Base-by-base conservation (phyloP, 2,888 invertebrate genomes). In the Ornithoptera alexandrae region DNA sequence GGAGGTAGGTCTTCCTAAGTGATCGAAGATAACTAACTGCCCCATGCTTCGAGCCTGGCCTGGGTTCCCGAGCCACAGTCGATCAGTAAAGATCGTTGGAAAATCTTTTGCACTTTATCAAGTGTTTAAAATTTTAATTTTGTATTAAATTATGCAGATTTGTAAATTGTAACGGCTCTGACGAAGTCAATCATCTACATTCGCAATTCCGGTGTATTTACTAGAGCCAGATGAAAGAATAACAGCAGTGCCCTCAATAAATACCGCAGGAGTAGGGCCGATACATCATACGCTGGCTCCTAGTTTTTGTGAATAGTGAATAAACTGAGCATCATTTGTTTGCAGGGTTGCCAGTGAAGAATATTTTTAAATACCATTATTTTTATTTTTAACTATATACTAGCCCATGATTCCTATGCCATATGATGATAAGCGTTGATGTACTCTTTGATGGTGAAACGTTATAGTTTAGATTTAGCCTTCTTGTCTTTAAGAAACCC, bases 231-330 rank as follows among this genome's bases (percentile, higher is more conserved):
- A 36, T 60, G 53, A 66, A 62, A 68, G 22, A 22, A 46, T 62
- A 62, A 62, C 62, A 30, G 8, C 57, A 5, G 24, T 12, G 62
- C 63, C 24, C 42, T 68, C 62, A 46, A 67, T 63, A 63, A 59
- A 61, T 46, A 68, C 63, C 46, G 62, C 18, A 42, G 62, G 22
- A 30, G 56, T 58, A 62, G 22, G 53, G 42, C 56, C 62, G 39
- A 57, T 59, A 46, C 58, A 50, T n/a, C 30, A 42, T 58, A 63
- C 58, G 58, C 42, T 30, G 68, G 20, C 62, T 63, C 56, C 46
- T 58, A 63, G 50, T 63, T 63, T 68, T 68, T 58, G 20, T 64
- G 58, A 63, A 63, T 67, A 61, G 53, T 53, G 66, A 61, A 67
- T 67, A 22, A 22, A 60, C 22, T 30, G 58, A 22, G 58, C 58